Conservation (phyloP, 1,140 invertebrate species). For the Mamestra configurata region DNA sequence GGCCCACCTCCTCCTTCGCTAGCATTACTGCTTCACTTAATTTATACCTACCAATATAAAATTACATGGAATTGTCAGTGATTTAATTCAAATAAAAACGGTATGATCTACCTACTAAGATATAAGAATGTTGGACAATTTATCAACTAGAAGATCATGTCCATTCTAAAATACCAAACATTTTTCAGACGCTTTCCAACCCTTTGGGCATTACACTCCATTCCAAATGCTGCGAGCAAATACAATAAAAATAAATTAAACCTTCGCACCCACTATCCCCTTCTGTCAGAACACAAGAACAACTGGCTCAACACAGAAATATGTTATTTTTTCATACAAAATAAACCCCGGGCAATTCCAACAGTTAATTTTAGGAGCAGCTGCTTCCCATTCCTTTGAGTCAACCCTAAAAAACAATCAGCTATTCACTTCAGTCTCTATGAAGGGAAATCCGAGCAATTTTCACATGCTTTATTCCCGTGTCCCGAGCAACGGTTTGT, state of each 20-base stretch:
- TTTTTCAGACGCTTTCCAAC: neutral
- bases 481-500: slow-evolving; percentile 43
- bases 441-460: slow-evolving; percentile 52
- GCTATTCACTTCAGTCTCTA: slow-evolving; percentile 44
- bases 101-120: neutral
- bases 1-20: no score
- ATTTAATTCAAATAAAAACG: no score
- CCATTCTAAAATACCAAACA: neutral
- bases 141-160: neutral
- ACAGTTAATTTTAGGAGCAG: slow-evolving; percentile 47
- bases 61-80: no score
- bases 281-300: slow-evolving; percentile 27
- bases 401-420: slow-evolving; percentile 50
- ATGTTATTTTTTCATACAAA: slow-evolving; percentile 45
- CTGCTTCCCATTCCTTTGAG: slow-evolving; percentile 34
- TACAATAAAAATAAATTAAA: slow-evolving; percentile 28
- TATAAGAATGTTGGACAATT: neutral
- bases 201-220: neutral
- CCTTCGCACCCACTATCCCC: slow-evolving; percentile 3
- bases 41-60: no score
- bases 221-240: neutral
- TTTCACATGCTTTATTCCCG: slow-evolving; percentile 55
- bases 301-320: slow-evolving; percentile 35
- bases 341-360: slow-evolving; percentile 33
- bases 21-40: no score